Base-by-base conservation (phyloP, 2,797 vertebrate genomes). In the Trematomus bernacchii region DNA sequence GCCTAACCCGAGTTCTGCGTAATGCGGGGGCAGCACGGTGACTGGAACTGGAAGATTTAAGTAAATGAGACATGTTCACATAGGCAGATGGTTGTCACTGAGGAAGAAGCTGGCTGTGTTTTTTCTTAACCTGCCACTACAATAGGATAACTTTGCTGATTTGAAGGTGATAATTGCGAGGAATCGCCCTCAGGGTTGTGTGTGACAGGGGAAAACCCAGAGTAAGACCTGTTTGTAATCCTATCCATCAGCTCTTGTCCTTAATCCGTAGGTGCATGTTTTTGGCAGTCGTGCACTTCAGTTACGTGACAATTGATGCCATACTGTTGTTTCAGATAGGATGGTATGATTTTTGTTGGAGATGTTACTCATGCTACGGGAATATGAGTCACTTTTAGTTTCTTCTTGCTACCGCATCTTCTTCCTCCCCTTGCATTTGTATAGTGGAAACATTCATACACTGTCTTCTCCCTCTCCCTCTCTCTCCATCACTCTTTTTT, bases 131-230 rank as follows among this genome's bases (percentile, higher is more conserved):
- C 27, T 57, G 16, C 58, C 27, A 11, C 54, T 33, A 54, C 51
- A 75, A 11, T 71, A 7, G 59, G 57, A 85, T 43, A 59, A 60
- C 33, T 67, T 54, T 44, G 61, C 71, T 71, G 85, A 89, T 84
- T 79, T 85, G 77, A 67, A 86, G 84, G 77, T 74, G 85, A 86
- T 82, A 53, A 87, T 73, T 70, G 58, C 23, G 15, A 63, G 61
- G 82, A 77, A 71, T 71, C 4, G n/a, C 77, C 86, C 82, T 48
- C 63, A 57, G 85, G 74, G 43, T 47, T 74, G 19, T 85, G 66
- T 57, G 54, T 85, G 83, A 52, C 75, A 8, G 71, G 82, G 92
- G 92, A 88, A 87, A 93, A 92, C 64, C 89, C 93, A 92, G 8
- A 50, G 83, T 72, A 62, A 75, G 84, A 90, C 85, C 83, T 85